Conservation (phyloP, 92 coral and sea anemone genomes). For the Palythoa caribaeorum region DNA sequence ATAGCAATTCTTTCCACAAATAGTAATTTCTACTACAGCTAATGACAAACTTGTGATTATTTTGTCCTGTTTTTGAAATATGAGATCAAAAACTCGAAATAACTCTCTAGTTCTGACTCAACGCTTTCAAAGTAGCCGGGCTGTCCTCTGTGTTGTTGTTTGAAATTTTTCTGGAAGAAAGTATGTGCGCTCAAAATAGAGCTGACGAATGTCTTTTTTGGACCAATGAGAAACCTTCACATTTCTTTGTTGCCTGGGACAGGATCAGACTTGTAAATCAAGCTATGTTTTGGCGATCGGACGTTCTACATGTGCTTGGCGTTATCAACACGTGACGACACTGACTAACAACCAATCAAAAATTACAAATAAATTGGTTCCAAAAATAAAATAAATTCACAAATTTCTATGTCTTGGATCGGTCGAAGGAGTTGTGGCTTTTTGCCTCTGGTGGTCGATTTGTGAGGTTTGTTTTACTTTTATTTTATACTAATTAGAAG, state of each 20-base stretch:
- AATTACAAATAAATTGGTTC: slow-evolving; percentile 24
- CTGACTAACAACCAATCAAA: slow-evolving; percentile 40
- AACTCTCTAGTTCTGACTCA: not conserved
- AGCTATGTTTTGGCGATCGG: slow-evolving; percentile 8
- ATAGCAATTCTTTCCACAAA: not conserved
- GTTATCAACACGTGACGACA: slow-evolving; percentile 29
- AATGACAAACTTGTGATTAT: not conserved
- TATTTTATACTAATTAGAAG: not conserved
- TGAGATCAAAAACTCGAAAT: not conserved
- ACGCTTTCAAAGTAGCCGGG: slow-evolving; percentile 60
- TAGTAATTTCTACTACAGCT: not conserved
- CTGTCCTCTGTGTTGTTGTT: slow-evolving; percentile 21
- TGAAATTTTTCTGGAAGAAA: slow-evolving; percentile 50
- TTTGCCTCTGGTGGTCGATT: not conserved
- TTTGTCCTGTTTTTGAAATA: not conserved
- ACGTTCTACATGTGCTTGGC: slow-evolving; percentile 5
- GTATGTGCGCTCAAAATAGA: slow-evolving; percentile 77
- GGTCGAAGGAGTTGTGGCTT: not conserved
- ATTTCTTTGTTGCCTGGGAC: slow-evolving; percentile 45
- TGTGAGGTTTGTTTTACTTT: slow-evolving; percentile 35
- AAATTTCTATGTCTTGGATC: slow-evolving; percentile 1
- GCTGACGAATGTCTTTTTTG: slow-evolving; percentile 64
- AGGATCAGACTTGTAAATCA: slow-evolving; percentile 78
- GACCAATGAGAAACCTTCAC: slow-evolving; percentile 66
- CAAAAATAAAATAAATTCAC: slow-evolving; percentile 23